Conservation (phyloP, 1,140 invertebrate genomes). For the Pseudomyrmex concolor region DNA sequence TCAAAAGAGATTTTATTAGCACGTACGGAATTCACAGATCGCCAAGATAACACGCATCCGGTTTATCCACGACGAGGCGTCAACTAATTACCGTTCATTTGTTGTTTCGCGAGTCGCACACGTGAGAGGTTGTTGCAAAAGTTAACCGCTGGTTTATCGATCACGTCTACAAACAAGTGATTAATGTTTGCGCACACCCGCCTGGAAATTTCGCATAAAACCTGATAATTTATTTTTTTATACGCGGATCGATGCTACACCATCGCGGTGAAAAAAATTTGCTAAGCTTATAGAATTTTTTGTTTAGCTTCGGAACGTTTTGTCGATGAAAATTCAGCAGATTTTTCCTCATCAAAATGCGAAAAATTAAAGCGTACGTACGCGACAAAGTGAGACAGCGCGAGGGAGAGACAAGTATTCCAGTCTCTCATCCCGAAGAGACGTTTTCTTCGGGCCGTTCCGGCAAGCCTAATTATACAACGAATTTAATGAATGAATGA, state of each 20-base stretch:
- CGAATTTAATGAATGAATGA: constrained; percentile 85
- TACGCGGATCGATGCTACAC: no score
- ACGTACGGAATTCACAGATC: background rate
- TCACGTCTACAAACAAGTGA: constrained; percentile 27
- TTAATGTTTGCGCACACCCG: constrained; percentile 1
- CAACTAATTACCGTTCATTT: constrained; percentile 49
- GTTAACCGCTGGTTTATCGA: constrained; percentile 27
- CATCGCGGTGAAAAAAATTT: no score
- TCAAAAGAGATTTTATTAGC: background rate
- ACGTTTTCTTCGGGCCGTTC: constrained; percentile 39
- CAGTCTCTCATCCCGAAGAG: background rate
- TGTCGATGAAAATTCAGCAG: no score
- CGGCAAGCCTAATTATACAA: constrained; percentile 84
- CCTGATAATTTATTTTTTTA: no score
- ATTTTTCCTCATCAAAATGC: constrained; percentile 9
- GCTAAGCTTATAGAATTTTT: no score
- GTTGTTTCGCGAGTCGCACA: constrained; percentile 32
- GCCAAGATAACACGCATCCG: constrained; percentile 21
- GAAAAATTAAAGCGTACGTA: constrained; percentile 20
- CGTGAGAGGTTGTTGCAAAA: constrained; percentile 32
- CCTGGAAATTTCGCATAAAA: background rate
- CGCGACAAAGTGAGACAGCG: constrained; percentile 43
- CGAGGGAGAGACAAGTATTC: background rate
- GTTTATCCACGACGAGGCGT: constrained; percentile 37
- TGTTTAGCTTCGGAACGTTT: no score